phyloP scores from a whole-genome alignment of 2,797 vertebrate genomes.

The Poliocrania exsul region DNA sequence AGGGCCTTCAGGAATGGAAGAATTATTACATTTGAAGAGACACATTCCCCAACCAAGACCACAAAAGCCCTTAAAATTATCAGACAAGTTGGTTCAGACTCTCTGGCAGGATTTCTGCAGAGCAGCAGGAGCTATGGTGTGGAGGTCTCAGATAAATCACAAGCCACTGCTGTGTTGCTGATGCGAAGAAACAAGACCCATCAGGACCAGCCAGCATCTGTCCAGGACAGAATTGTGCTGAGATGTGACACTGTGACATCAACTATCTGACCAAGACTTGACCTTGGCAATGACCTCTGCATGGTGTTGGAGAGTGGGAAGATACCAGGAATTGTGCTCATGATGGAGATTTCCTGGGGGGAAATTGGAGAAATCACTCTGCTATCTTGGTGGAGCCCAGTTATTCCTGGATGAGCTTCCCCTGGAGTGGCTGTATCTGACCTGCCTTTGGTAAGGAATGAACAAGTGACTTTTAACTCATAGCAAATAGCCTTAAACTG shows the following conservation, averaged over 20 bases:
- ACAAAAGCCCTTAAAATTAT: conserved; percentile 8
- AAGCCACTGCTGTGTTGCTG: neutral
- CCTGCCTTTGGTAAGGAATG: neutral
- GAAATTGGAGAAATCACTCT: neutral
- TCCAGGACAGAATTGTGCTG: neutral
- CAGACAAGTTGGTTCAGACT: neutral
- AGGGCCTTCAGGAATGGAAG: neutral
- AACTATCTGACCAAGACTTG: neutral
- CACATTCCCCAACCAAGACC: neutral
- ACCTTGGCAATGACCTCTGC: neutral
- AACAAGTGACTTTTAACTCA: neutral
- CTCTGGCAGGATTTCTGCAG: neutral
- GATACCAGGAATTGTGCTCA: neutral
- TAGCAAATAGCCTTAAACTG: neutral
- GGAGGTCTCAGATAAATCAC: neutral
- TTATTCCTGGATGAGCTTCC: neutral
- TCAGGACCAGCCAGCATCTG: neutral
- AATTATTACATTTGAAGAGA: neutral
- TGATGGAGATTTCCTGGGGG: neutral
- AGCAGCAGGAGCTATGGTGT: neutral
- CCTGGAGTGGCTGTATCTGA: neutral
- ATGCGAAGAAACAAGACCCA: neutral
- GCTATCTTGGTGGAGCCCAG: neutral
- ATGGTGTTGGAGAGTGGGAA: neutral
- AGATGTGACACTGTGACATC: neutral